Conservation (phyloP, 2,797 vertebrate species). For the Tauraco hartlaubi region DNA sequence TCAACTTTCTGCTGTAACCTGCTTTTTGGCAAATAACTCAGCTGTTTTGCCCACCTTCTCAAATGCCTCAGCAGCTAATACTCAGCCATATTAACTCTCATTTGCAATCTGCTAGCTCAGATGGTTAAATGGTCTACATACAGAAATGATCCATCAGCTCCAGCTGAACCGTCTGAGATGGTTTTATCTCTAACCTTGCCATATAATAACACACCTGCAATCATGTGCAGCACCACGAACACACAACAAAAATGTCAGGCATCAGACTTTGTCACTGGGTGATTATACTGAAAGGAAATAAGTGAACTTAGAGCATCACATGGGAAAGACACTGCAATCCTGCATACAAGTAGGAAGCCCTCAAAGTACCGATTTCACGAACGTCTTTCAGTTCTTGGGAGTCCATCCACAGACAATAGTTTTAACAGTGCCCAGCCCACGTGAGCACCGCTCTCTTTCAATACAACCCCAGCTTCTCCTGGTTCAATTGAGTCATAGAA, state of each 20-base stretch:
- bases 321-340: not conserved
- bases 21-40: not conserved
- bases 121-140: fast-evolving
- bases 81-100: not conserved
- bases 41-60: not conserved
- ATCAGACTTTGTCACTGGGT: not conserved
- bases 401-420: not conserved
- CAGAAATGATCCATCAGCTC: not conserved
- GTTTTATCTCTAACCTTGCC: not conserved
- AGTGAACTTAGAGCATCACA: not conserved
- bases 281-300: not conserved
- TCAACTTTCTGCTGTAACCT: not conserved
- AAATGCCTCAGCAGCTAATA: not conserved
- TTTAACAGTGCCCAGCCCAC: not conserved
- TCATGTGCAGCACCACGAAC: not conserved
- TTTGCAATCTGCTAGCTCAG: conserved; percentile 1
- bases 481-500: too few relatives aligned
- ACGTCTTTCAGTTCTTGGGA: not conserved
- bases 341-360: not conserved
- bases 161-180: not conserved
- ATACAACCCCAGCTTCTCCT: not conserved
- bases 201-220: not conserved
- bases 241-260: not conserved
- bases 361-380: fast-evolving
- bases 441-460: not conserved